These are phyloP conservation scores for Scomber japonicus DNA, from an alignment of 2,113 vertebrate genomes.

Conservation along the genomic window DNA sequence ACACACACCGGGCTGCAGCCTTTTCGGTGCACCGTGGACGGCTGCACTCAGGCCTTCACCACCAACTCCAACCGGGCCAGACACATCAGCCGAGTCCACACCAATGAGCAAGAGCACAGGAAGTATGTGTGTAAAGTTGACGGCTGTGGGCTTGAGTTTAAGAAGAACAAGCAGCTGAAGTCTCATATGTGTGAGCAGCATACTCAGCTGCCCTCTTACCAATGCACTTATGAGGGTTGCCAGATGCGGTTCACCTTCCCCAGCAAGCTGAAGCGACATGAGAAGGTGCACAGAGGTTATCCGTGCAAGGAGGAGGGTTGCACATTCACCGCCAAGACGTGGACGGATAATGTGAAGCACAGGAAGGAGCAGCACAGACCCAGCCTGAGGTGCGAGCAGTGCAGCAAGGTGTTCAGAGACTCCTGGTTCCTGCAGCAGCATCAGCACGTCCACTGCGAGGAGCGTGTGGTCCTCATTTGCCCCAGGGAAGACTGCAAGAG, in stretches of 20 bases:
- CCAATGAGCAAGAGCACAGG: conserved; percentile 74
- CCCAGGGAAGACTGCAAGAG: conserved; percentile 88
- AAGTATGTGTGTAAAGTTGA: conserved; percentile 82
- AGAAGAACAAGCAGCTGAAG: conserved; percentile 94
- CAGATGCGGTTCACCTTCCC: conserved; percentile 86
- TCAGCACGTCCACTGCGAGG: conserved; percentile 83
- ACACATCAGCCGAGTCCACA: conserved; percentile 88
- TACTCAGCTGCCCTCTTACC: conserved; percentile 84
- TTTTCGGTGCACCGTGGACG: conserved; percentile 85
- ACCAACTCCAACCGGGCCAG: conserved; percentile 89
- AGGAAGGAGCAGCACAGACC: conserved; percentile 84
- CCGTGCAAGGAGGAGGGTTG: conserved; percentile 88
- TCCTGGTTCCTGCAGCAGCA: conserved; percentile 90
- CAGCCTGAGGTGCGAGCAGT: conserved; percentile 84
- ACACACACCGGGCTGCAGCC: conserved; percentile 89
- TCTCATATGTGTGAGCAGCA: conserved; percentile 90
- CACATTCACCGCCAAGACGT: conserved; percentile 89
- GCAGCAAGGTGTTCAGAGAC: conserved; percentile 87
- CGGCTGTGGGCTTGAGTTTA: conserved; percentile 89
- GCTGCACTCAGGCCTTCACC: conserved; percentile 88
- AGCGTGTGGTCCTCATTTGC: conserved; percentile 85
- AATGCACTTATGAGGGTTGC: conserved; percentile 90
- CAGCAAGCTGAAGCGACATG: conserved; percentile 87
- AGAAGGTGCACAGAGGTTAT: conserved; percentile 94
- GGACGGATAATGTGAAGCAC: conserved; percentile 92